Conservation (phyloP, 2,888 invertebrate genomes). For the Meghimatium bilineatum region DNA sequence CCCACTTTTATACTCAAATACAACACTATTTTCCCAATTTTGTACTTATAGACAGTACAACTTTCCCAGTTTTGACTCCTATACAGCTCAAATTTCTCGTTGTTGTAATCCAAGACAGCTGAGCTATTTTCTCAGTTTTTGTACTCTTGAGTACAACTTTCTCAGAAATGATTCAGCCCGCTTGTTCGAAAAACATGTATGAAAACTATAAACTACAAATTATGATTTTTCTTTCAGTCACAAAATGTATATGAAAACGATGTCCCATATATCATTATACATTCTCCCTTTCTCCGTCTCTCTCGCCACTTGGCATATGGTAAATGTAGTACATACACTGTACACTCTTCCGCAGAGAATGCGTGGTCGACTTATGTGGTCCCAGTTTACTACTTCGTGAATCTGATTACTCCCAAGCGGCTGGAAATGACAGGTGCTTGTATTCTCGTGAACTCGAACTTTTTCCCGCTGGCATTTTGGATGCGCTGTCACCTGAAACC, state of each 20-base stretch:
- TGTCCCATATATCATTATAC: not conserved
- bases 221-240: no score
- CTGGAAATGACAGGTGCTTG: not conserved
- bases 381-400: no score
- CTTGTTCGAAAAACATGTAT: no score
- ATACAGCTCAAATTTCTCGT: no score
- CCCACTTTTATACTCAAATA: not conserved
- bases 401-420: constrained; percentile 1
- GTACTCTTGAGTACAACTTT: no score
- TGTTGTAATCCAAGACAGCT: no score
- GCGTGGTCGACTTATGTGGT: not conserved
- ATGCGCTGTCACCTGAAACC: constrained; percentile 2
- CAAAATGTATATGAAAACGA: no score
- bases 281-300: not conserved
- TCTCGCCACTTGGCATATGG: not conserved
- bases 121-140: no score
- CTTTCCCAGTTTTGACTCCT: no score
- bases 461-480: constrained; percentile 12
- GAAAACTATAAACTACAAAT: no score
- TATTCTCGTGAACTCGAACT: not conserved
- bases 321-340: not conserved
- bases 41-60: no score
- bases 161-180: no score
- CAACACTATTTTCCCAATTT: not conserved
- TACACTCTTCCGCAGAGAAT: not conserved